Evolutionary conservation across 35 echinoderm and acorn worm genomes (phyloP), one percentile per base, ranked within the genome.

Genomic region (Strongylocentrotus purpuratus): DNA sequence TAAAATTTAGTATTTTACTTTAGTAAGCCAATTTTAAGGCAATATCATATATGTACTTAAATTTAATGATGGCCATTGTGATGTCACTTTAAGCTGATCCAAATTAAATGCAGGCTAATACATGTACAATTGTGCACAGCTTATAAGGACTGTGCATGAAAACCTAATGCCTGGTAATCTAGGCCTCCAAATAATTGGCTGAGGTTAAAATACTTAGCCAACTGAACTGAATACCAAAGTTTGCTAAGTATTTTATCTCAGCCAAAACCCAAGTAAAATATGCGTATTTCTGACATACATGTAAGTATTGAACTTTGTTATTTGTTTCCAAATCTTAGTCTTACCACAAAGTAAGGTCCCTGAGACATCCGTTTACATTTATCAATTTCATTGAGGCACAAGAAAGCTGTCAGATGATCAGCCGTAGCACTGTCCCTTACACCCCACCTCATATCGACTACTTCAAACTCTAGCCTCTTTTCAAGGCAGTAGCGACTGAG

Each of bases 401-500:
- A 87, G 18, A 93, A 85, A n/a, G 97, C 95, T 9, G 97, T 98
- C 96, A 95, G 93, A 46, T 98, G 97, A 94, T 98, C 97, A 10
- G 97, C 92, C 7, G 96, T 98, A 22, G 96, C 95, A 61, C 95
- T 95, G 88, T 98, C 97, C 46, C 94, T 92, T 7, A 98, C 96
- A 5, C 97, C 97, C 97, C 97, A 98, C 87, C 97, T 95, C 96
- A 98, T 96, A 61, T 98, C 97, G 0, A 98, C 97, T 22, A 98
- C 97, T 91, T 98, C 97, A 94, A 98, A 98, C 55, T 98, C 97
- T 5, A 98, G 92, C 32, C 96, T 95, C 87, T 86, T 96, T 32
- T 87, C 60, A 58, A 97, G 97, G 90, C 97, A 98, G 61, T 96
- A 98, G 12, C 92, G 88, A 47, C 95, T 91, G 45, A 98, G 50